These are phyloP conservation scores for Lasiommata megera DNA, from an alignment of 2,888 invertebrate genomes.

Conservation along the genomic window DNA sequence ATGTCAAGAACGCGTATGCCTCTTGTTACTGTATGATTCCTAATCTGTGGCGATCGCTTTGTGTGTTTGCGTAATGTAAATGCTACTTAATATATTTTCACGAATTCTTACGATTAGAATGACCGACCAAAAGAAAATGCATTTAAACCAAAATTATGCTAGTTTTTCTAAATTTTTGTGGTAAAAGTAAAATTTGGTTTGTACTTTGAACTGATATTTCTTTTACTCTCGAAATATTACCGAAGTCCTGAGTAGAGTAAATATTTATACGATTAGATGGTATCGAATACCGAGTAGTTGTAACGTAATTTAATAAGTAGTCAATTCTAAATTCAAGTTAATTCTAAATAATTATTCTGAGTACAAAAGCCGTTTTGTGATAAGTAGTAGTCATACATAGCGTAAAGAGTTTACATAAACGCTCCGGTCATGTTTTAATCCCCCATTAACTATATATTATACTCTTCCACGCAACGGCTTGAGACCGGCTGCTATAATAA, in stretches of 20 bases:
- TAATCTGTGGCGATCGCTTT: not conserved
- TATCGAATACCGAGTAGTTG: not conserved
- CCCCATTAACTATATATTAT: too few relatives aligned
- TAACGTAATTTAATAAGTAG: not conserved
- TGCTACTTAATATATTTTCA: constrained; percentile 6
- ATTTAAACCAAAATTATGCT: constrained; percentile 7
- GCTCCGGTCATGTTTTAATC: too few relatives aligned
- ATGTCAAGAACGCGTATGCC: too few relatives aligned
- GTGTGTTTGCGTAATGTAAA: not conserved
- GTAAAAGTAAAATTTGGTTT: not conserved
- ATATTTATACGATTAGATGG: not conserved
- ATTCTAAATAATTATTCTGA: not conserved
- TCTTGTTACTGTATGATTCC: constrained; percentile 4
- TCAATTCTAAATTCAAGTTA: not conserved
- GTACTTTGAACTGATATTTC: not conserved
- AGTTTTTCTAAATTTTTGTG: not conserved
- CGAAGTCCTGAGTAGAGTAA: not conserved
- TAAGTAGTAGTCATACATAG: too few relatives aligned
- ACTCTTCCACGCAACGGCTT: too few relatives aligned
- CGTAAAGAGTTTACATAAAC: too few relatives aligned
- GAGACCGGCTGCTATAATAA: too few relatives aligned
- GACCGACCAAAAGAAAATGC: constrained; percentile 1
- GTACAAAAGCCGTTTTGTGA: too few relatives aligned
- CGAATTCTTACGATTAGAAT: not conserved
- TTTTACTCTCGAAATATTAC: too few relatives aligned